A percentile compares a stretch with the other conserved stretches of the same genome.
These are phyloP conservation scores for Hesperophylax magnus DNA, from an alignment of 1,140 invertebrate genomes.

Conservation along the genomic window DNA sequence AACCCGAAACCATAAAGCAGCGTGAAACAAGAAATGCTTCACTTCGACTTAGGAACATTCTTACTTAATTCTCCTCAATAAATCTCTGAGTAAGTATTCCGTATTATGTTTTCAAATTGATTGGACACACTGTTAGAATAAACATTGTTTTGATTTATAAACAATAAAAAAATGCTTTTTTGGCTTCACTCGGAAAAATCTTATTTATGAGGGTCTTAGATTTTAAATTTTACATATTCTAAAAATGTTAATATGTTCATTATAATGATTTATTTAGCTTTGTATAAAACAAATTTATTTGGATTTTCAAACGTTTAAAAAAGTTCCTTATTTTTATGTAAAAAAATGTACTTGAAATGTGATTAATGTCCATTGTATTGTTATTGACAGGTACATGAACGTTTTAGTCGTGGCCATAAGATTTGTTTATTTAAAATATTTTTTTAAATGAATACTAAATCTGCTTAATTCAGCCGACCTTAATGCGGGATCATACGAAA, in stretches of 20 bases:
- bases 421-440: too few species aligned
- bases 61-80: neutral
- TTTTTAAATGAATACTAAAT: too few species aligned
- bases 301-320: too few species aligned
- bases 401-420: too few species aligned
- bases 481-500: too few species aligned
- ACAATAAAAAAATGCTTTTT: neutral
- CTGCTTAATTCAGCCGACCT: too few species aligned
- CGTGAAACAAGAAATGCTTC: conserved; percentile 20
- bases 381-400: too few species aligned
- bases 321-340: too few species aligned
- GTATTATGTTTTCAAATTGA: neutral
- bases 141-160: neutral
- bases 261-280: neutral
- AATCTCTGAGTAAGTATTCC: neutral
- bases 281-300: too few species aligned
- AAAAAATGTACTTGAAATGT: too few species aligned
- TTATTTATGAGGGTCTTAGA: neutral
- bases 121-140: neutral
- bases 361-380: too few species aligned
- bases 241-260: neutral
- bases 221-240: neutral
- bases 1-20: neutral
- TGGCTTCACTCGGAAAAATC: neutral
- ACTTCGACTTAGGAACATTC: neutral